phyloP scores from a whole-genome alignment of 1,140 invertebrate genomes.

The Cecropterus lyciades region DNA sequence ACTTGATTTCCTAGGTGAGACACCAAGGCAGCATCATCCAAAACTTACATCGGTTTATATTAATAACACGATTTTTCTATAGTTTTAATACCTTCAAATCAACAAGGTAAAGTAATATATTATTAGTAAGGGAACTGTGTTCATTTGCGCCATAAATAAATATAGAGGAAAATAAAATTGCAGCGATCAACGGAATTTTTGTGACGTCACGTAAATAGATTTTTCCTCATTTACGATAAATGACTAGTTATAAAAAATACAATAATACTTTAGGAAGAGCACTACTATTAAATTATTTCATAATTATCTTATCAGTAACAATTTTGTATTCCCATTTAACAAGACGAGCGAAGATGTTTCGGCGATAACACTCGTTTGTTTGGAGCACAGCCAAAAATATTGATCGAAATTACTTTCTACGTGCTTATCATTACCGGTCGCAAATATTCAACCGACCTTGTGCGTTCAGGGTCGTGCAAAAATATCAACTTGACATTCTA shows the following conservation, averaged over 20 bases:
- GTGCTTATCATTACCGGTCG: slow-evolving; percentile 61
- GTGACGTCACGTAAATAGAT: too few relatives aligned
- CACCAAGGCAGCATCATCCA: neutral
- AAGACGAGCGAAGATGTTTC: slow-evolving; percentile 40
- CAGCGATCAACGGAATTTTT: too few relatives aligned
- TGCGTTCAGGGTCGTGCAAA: slow-evolving; percentile 77
- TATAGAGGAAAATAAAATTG: too few relatives aligned
- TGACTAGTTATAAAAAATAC: neutral
- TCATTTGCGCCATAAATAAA: too few relatives aligned
- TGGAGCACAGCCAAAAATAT: slow-evolving; percentile 66
- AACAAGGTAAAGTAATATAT: too few relatives aligned
- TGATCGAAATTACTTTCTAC: slow-evolving; percentile 79
- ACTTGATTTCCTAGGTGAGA: slow-evolving; percentile 11
- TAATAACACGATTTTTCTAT: too few relatives aligned
- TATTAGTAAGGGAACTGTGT: too few relatives aligned
- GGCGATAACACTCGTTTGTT: slow-evolving; percentile 19
- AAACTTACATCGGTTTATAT: neutral
- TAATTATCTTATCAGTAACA: neutral
- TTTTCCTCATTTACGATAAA: too few relatives aligned
- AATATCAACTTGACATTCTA: slow-evolving; percentile 82
- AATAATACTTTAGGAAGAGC: neutral
- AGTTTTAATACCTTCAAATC: too few relatives aligned
- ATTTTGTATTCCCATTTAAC: neutral
- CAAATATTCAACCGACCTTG: slow-evolving; percentile 72
- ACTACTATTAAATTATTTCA: neutral